Percentiles rank a stretch among this genome's conserved stretches.
phyloP scores from a whole-genome alignment of 2,888 invertebrate species.

The Eledone cirrhosa region DNA sequence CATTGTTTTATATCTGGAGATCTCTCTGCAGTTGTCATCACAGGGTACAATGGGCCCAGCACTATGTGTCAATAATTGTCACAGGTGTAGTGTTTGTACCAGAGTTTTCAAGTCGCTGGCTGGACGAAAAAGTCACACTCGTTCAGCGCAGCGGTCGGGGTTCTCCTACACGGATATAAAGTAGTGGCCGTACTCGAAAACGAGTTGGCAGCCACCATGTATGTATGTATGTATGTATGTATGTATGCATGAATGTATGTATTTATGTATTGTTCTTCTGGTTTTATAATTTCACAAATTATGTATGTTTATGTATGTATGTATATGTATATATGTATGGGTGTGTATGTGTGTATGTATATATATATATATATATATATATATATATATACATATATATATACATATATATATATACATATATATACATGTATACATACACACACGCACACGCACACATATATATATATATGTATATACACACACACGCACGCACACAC shows the following conservation, averaged over 20 bases:
- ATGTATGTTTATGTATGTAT: neutral
- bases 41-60: too few species aligned
- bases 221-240: neutral
- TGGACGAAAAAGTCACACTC: too few species aligned
- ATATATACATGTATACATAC: neutral
- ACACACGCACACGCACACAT: neutral
- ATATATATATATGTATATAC: neutral
- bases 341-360: neutral
- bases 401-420: neutral
- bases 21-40: too few species aligned
- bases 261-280: neutral
- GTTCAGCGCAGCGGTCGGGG: too few species aligned
- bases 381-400: slow-evolving; percentile 2
- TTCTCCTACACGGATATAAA: too few species aligned
- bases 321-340: neutral
- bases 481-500: neutral
- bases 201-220: neutral
- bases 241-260: neutral
- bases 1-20: too few species aligned
- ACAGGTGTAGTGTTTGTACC: too few species aligned
- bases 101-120: too few species aligned
- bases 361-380: slow-evolving; percentile 6
- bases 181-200: too few species aligned
- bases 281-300: too few species aligned
- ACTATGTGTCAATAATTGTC: too few species aligned